phyloP scores from a whole-genome alignment of 1,140 invertebrate species.

The Lamellibrachia luymesi region DNA sequence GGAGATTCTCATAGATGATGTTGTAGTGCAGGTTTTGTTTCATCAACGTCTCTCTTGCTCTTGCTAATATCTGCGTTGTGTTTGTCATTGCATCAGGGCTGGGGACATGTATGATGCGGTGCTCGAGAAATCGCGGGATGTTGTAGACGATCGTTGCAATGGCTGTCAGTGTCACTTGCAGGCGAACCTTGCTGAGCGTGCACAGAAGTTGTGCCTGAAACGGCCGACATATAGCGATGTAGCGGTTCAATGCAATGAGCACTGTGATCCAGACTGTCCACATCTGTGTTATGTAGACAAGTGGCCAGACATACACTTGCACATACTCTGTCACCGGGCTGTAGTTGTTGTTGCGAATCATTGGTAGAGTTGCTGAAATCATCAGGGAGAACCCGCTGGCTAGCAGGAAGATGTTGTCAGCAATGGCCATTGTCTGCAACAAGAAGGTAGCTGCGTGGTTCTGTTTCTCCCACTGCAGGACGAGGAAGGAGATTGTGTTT shows the following conservation, averaged over 20 bases:
- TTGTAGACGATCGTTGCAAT: constrained; percentile 19
- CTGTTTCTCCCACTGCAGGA: constrained; percentile 23
- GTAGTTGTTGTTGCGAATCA: background rate
- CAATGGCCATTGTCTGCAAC: constrained; percentile 24
- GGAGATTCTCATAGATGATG: constrained; percentile 24
- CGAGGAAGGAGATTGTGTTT: constrained; percentile 23
- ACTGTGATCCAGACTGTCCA: constrained; percentile 30
- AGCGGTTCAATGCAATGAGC: constrained; percentile 27
- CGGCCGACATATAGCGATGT: constrained; percentile 27
- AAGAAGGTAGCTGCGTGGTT: constrained; percentile 26
- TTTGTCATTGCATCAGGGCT: background rate
- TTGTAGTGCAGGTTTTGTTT: constrained; percentile 18
- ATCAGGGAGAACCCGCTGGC: constrained; percentile 22
- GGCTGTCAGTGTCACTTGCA: constrained; percentile 21
- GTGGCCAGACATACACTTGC: constrained; percentile 16
- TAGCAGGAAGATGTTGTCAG: constrained; percentile 25
- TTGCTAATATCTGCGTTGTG: background rate
- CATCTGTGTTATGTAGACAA: constrained; percentile 27
- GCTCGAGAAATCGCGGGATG: constrained; percentile 26
- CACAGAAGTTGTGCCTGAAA: constrained; percentile 22
- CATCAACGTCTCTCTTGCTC: constrained; percentile 8
- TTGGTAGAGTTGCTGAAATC: constrained; percentile 7
- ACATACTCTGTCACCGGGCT: background rate
- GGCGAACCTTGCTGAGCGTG: constrained; percentile 20
- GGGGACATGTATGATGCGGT: background rate